These are phyloP conservation scores for Caenorhabditis wallacei DNA, from an alignment of 2,888 invertebrate species.

Conservation along the genomic window DNA sequence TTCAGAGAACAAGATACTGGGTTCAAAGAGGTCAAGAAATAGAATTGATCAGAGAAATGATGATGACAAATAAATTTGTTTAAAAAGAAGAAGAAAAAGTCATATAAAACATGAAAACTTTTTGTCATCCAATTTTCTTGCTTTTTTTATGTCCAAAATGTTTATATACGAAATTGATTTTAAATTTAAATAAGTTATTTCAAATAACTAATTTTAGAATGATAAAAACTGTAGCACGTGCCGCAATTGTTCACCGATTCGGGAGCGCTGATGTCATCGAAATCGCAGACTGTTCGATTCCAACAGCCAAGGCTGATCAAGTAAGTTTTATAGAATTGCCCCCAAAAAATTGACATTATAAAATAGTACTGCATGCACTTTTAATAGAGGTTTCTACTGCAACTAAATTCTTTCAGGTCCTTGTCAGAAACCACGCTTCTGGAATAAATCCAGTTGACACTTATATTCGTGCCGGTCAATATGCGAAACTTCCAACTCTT, in stretches of 20 bases:
- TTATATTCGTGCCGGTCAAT: constrained; percentile 85
- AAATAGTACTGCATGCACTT: too few species aligned
- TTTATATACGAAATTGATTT: too few species aligned
- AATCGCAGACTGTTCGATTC: constrained; percentile 39
- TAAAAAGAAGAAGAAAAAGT: not conserved
- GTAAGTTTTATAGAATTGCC: constrained; percentile 25
- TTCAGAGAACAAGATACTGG: constrained; percentile 17
- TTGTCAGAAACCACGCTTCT: constrained; percentile 85
- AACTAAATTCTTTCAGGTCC: too few species aligned
- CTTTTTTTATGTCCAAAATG: too few species aligned
- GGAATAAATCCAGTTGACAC: constrained; percentile 87
- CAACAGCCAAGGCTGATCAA: constrained; percentile 29
- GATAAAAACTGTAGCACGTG: constrained; percentile 49
- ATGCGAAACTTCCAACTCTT: constrained; percentile 84
- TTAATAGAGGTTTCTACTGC: too few species aligned
- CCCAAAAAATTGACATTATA: too few species aligned
- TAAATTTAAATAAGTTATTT: too few species aligned
- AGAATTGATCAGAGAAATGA: constrained; percentile 21
- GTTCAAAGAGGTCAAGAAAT: not conserved
- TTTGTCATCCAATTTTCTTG: too few species aligned
- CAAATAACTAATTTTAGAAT: constrained; percentile 8
- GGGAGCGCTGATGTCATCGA: constrained; percentile 71
- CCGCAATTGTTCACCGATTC: constrained; percentile 71
- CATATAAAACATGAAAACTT: not conserved
- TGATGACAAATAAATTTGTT: constrained; percentile 37